These are phyloP conservation scores for Bombus sylvicola DNA, from an alignment of 1,140 invertebrate genomes.

Conservation along the genomic window DNA sequence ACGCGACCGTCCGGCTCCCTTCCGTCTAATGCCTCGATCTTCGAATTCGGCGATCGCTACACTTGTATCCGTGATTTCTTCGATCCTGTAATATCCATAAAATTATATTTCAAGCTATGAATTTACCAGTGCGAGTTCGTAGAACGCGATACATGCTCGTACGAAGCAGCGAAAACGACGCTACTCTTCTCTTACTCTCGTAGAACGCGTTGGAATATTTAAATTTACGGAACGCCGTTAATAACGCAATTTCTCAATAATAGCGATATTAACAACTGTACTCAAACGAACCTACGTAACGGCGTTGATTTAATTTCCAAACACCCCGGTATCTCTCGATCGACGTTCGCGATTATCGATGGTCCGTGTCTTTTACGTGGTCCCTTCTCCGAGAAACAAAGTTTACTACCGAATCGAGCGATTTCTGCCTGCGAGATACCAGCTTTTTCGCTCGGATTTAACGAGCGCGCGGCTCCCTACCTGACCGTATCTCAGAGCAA, in stretches of 20 bases:
- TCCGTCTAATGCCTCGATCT: constrained; percentile 33
- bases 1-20: constrained; percentile 18
- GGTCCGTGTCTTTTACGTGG: neutral
- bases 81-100: too few species aligned
- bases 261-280: neutral
- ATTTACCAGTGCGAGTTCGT: too few species aligned
- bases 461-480: constrained; percentile 18
- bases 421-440: constrained; percentile 24
- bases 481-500: constrained; percentile 7
- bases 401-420: constrained; percentile 3
- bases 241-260: neutral
- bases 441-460: constrained; percentile 13
- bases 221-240: neutral
- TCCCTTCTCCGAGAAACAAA: neutral
- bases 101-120: too few species aligned
- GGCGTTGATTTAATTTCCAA: neutral
- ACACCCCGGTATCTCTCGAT: constrained; percentile 6
- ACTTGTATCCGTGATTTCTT: too few species aligned
- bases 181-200: too few species aligned
- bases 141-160: too few species aligned
- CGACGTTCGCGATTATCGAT: constrained; percentile 16
- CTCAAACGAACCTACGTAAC: neutral
- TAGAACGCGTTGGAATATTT: neutral
- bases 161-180: too few species aligned
- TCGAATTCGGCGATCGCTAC: neutral